A percentile compares a stretch with the other conserved stretches of the same genome.
Evolutionary conservation across 2,113 vertebrate genomes (phyloP).

Genomic region (Ammospiza nelsoni): DNA sequence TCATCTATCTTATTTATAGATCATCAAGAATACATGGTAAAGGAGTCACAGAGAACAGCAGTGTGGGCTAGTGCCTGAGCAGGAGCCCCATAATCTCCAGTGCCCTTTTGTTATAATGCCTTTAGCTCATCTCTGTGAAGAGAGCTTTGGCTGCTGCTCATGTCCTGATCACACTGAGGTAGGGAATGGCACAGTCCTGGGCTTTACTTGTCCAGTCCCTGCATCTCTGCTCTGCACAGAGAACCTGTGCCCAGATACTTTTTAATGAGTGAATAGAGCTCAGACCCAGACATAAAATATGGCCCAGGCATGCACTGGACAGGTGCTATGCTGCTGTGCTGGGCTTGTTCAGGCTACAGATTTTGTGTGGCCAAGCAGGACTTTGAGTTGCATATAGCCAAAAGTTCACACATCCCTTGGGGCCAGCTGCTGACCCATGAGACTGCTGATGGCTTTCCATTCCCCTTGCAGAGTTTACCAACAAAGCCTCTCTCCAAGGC

Average conservation of each 20-base stretch:
- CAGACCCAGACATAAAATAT: neutral
- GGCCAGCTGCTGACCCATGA: neutral
- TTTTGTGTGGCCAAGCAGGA: neutral
- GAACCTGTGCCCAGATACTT: neutral
- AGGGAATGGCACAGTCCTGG: neutral
- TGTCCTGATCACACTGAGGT: neutral
- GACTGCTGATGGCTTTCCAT: accelerated
- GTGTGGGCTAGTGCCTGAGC: neutral
- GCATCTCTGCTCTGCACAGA: neutral
- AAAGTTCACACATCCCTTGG: neutral
- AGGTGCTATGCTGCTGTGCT: neutral
- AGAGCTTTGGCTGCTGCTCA: neutral
- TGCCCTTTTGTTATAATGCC: neutral
- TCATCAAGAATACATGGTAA: neutral
- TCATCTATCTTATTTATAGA: neutral
- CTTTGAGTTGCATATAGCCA: neutral
- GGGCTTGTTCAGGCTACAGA: neutral
- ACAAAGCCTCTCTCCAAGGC: neutral
- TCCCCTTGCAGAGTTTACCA: neutral
- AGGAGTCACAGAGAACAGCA: neutral
- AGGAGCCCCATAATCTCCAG: neutral
- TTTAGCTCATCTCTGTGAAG: neutral
- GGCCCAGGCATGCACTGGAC: neutral
- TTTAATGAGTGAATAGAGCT: accelerated
- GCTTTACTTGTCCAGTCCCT: neutral